A percentile compares a stretch with the other conserved stretches of the same genome.
These are phyloP conservation scores for Rana temporaria DNA, from an alignment of 2,113 vertebrate genomes.

Conservation along the genomic window DNA sequence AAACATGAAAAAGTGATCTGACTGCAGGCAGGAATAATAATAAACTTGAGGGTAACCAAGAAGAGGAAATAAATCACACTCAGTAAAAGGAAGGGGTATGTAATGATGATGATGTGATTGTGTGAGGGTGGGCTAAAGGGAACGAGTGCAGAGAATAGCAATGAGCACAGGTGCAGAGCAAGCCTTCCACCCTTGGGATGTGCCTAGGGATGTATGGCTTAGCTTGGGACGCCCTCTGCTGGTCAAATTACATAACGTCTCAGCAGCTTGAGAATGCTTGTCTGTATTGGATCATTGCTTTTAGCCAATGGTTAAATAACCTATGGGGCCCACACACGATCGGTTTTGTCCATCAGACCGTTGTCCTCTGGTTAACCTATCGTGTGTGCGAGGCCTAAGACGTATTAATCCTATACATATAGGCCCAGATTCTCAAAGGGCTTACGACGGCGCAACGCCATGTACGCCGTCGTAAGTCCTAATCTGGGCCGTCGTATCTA, in stretches of 20 bases:
- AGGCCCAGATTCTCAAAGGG: too few relatives aligned
- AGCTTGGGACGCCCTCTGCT: slow-evolving; percentile 38
- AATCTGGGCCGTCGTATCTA: too few relatives aligned
- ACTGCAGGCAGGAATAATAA: neutral
- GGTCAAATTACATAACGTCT: neutral
- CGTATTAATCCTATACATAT: too few relatives aligned
- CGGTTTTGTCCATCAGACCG: too few relatives aligned
- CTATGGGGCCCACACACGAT: too few relatives aligned
- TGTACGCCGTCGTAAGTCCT: too few relatives aligned
- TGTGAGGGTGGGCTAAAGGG: slow-evolving; percentile 44
- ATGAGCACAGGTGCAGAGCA: neutral
- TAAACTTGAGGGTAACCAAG: neutral
- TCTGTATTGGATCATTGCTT: too few relatives aligned
- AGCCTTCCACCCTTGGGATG: neutral
- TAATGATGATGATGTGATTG: slow-evolving; percentile 16
- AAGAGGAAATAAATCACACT: slow-evolving; percentile 10
- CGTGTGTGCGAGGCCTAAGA: too few relatives aligned
- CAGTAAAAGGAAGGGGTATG: neutral
- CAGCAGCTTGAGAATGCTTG: too few relatives aligned
- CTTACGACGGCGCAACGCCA: too few relatives aligned
- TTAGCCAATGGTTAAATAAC: too few relatives aligned
- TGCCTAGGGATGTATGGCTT: neutral
- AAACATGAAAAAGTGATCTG: neutral
- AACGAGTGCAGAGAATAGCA: slow-evolving; percentile 34
- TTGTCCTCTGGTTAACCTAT: too few relatives aligned